Percentiles rank a stretch among this genome's conserved stretches.
These are phyloP conservation scores for Mnemiopsis leidyi DNA, from an alignment of 37 sponge, comb jelly and placozoan genomes.

Conservation along the genomic window DNA sequence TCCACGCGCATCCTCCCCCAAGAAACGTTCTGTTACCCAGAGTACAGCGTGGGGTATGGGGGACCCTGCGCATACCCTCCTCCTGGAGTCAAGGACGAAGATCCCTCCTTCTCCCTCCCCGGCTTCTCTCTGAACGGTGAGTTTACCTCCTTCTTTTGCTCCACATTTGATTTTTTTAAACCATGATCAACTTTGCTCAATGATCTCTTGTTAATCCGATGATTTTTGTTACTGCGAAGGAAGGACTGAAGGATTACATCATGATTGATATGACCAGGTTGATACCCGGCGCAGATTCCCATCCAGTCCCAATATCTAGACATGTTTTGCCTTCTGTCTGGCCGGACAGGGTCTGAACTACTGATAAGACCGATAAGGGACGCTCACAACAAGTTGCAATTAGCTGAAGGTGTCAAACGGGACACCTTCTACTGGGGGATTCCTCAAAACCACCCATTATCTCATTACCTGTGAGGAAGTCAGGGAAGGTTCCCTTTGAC, in stretches of 20 bases:
- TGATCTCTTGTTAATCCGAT: too few species aligned
- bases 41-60: not conserved
- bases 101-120: not conserved
- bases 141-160: too few species aligned
- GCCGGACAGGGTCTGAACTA: not conserved
- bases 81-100: constrained; percentile 31
- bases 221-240: too few species aligned
- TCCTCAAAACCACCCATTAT: not conserved
- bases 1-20: constrained; percentile 32
- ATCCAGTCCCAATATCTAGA: not conserved
- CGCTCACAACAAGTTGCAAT: not conserved
- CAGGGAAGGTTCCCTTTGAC: not conserved
- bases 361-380: not conserved
- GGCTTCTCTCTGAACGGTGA: not conserved
- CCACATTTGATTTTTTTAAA: too few species aligned
- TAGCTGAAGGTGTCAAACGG: not conserved
- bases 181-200: too few species aligned
- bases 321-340: not conserved
- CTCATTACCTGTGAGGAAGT: not conserved
- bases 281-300: not conserved
- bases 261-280: too few species aligned
- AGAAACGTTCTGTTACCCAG: constrained; percentile 25
- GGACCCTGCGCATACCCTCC: constrained; percentile 43
- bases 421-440: not conserved
- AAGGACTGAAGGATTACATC: too few species aligned